Evolutionary conservation across 2,797 vertebrate species (phyloP).

Genomic region (Anomalospiza imberbis): DNA sequence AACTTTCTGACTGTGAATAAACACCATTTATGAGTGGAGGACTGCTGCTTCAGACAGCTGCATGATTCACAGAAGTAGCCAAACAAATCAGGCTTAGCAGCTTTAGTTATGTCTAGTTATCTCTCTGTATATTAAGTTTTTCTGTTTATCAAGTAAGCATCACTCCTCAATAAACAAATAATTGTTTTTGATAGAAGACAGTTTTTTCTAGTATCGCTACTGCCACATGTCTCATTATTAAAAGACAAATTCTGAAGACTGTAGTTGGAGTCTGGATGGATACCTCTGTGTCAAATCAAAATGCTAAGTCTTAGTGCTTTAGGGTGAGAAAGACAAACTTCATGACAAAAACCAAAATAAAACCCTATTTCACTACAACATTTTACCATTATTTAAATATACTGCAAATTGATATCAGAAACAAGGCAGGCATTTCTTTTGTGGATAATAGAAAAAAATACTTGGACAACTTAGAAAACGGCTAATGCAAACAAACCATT

Average conservation of each 20-base stretch:
- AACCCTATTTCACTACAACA: constrained; percentile 42
- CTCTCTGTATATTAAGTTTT: neutral
- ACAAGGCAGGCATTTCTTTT: constrained; percentile 46
- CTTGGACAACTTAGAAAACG: constrained; percentile 33
- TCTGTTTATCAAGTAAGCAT: neutral
- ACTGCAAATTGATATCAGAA: constrained; percentile 51
- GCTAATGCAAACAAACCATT: constrained; percentile 53
- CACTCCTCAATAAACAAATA: neutral
- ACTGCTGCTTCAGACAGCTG: constrained; percentile 39
- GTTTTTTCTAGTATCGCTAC: neutral
- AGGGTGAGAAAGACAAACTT: constrained; percentile 13
- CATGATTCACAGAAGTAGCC: constrained; percentile 37
- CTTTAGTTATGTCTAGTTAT: neutral
- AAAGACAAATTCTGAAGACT: neutral
- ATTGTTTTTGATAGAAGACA: neutral
- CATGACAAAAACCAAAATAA: neutral
- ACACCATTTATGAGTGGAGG: neutral
- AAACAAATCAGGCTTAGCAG: neutral
- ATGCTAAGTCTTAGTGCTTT: constrained; percentile 30
- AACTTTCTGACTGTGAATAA: neutral
- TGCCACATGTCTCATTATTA: neutral
- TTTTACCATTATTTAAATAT: constrained; percentile 47
- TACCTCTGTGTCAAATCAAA: constrained; percentile 32
- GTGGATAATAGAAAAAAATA: neutral
- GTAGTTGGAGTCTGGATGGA: neutral